Percentiles rank a stretch among this genome's conserved stretches.
Evolutionary conservation across 2,797 vertebrate genomes (phyloP).

Genomic region (Manis javanica): DNA sequence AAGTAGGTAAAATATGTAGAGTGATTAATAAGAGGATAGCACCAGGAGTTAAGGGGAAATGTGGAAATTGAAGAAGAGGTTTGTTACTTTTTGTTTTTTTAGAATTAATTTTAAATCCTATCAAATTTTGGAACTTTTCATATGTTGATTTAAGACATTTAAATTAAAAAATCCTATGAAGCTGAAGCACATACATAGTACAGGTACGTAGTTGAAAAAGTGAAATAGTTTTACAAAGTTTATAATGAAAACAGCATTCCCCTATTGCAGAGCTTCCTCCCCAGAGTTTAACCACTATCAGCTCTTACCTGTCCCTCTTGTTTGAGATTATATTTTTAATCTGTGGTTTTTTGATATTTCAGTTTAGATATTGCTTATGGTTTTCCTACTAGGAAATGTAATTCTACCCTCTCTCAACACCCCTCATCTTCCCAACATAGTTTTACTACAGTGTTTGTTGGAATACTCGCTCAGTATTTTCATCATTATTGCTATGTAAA

Average conservation of each 20-base stretch:
- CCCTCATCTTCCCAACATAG: background rate
- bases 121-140: background rate
- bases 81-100: background rate
- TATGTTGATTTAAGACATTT: background rate
- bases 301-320: background rate
- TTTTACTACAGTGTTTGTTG: background rate
- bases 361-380: background rate
- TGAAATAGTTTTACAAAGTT: background rate
- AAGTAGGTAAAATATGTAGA: background rate
- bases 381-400: background rate
- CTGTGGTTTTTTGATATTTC: background rate
- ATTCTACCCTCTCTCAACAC: background rate
- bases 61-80: background rate
- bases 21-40: background rate
- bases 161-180: background rate
- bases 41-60: background rate
- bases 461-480: background rate
- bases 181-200: background rate
- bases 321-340: constrained; percentile 29
- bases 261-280: background rate
- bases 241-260: background rate
- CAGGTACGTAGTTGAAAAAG: background rate
- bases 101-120: background rate
- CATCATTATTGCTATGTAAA: background rate
- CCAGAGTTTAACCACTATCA: background rate